phyloP scores from a whole-genome alignment of 2,888 invertebrate species.

The Habrosyne pyritoides region DNA sequence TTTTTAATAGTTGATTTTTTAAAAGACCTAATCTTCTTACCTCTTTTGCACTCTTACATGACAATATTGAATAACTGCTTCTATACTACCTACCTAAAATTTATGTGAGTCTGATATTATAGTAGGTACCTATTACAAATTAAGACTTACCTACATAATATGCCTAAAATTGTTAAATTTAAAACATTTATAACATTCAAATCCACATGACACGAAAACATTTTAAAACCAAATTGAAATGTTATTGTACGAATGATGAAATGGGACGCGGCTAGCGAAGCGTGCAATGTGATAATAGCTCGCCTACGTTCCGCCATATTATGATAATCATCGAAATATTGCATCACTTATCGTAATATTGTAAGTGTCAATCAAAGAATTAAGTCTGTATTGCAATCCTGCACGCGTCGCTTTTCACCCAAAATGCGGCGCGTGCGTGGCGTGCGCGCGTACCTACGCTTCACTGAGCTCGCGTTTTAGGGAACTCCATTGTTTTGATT shows the following conservation, averaged over 20 bases:
- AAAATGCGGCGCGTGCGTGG: conserved; percentile 65
- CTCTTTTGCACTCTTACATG: too few relatives aligned
- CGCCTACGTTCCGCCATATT: conserved; percentile 48
- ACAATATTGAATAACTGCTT: too few relatives aligned
- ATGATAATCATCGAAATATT: conserved; percentile 83
- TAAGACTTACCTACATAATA: too few relatives aligned
- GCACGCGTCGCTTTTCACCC: too few relatives aligned
- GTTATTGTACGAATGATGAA: conserved; percentile 10
- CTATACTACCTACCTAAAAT: too few relatives aligned
- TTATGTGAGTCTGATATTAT: too few relatives aligned
- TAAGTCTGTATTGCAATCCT: conserved; percentile 77
- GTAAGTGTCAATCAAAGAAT: conserved; percentile 85
- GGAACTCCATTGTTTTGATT: conserved; percentile 72
- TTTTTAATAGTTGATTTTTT: too few relatives aligned
- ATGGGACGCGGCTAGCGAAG: conserved; percentile 53
- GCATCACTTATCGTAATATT: conserved; percentile 84
- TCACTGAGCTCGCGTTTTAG: conserved; percentile 66
- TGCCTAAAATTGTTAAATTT: too few relatives aligned
- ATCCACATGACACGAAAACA: background rate
- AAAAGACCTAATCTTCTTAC: too few relatives aligned
- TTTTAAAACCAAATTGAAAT: background rate
- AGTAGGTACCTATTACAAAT: too few relatives aligned
- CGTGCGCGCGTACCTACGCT: conserved; percentile 41
- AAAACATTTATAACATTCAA: too few relatives aligned
- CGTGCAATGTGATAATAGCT: conserved; percentile 65